These are phyloP conservation scores for Andrena flavipes DNA, from an alignment of 2,888 invertebrate genomes.

Conservation along the genomic window DNA sequence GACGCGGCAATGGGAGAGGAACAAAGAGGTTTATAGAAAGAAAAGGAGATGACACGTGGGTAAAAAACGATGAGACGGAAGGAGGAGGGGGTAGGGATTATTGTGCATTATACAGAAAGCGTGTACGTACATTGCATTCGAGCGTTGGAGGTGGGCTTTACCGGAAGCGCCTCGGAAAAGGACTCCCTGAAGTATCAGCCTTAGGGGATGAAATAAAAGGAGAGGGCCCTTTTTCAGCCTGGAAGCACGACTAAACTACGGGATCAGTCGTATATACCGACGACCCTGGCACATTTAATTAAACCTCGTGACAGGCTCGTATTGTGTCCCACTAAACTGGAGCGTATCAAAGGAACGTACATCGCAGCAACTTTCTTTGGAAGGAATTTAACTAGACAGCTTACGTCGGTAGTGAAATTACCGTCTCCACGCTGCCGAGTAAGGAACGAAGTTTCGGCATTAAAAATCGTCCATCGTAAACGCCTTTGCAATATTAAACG, in stretches of 20 bases:
- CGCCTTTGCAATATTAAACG: background rate
- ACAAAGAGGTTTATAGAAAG: constrained; percentile 6
- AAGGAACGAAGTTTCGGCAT: background rate
- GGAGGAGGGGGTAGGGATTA: constrained; percentile 18
- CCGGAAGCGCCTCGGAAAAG: constrained; percentile 13
- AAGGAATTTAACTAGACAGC: constrained; percentile 53
- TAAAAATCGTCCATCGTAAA: background rate
- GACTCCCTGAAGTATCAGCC: constrained; percentile 27
- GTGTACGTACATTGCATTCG: constrained; percentile 15
- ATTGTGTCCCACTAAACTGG: constrained; percentile 42
- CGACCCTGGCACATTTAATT: constrained; percentile 60
- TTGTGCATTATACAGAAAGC: constrained; percentile 28
- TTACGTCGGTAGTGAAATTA: background rate
- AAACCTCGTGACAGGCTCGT: constrained; percentile 48
- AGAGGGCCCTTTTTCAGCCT: constrained; percentile 45
- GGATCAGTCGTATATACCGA: constrained; percentile 43
- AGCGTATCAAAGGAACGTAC: constrained; percentile 35
- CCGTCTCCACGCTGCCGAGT: background rate
- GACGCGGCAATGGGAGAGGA: background rate
- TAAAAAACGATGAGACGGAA: constrained; percentile 7
- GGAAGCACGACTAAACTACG: constrained; percentile 42
- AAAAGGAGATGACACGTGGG: background rate
- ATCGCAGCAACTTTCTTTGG: constrained; percentile 34
- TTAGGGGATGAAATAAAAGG: constrained; percentile 35
- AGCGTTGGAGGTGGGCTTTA: background rate